These are phyloP conservation scores for Pseudobourletiella spinata DNA, from an alignment of 1,140 invertebrate species.

Conservation along the genomic window DNA sequence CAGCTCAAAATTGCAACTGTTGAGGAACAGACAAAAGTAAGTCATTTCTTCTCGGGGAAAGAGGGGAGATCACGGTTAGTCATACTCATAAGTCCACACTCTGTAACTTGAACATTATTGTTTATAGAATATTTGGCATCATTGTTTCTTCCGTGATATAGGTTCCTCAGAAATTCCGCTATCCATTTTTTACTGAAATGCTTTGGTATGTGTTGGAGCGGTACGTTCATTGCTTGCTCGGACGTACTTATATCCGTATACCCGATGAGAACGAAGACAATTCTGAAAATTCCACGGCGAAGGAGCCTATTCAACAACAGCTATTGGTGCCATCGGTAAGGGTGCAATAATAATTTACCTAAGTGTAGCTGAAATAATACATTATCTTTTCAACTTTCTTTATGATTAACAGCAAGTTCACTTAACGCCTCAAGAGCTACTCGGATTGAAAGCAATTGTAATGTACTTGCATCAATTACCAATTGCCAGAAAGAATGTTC, in stretches of 20 bases:
- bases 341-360: too few species aligned
- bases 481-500: conserved; percentile 80
- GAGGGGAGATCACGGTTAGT: too few species aligned
- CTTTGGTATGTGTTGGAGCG: conserved; percentile 93
- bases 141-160: conserved; percentile 38
- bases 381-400: too few species aligned
- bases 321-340: conserved; percentile 26
- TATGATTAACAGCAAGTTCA: conserved; percentile 39
- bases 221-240: conserved; percentile 80
- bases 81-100: too few species aligned
- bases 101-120: too few species aligned
- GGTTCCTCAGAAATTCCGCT: conserved; percentile 93
- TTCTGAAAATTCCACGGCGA: conserved; percentile 13
- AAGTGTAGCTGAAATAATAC: not conserved
- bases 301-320: not conserved
- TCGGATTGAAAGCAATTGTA: conserved; percentile 83
- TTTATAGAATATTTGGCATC: too few species aligned
- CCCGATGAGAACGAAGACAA: conserved; percentile 42
- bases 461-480: conserved; percentile 83
- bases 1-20: conserved; percentile 71
- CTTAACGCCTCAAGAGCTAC: conserved; percentile 59
- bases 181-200: conserved; percentile 96
- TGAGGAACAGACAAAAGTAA: conserved; percentile 83
- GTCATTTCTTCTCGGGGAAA: too few species aligned
- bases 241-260: conserved; percentile 65